Conservation (phyloP, 2,113 vertebrate species). For the Dasyornis broadbenti region DNA sequence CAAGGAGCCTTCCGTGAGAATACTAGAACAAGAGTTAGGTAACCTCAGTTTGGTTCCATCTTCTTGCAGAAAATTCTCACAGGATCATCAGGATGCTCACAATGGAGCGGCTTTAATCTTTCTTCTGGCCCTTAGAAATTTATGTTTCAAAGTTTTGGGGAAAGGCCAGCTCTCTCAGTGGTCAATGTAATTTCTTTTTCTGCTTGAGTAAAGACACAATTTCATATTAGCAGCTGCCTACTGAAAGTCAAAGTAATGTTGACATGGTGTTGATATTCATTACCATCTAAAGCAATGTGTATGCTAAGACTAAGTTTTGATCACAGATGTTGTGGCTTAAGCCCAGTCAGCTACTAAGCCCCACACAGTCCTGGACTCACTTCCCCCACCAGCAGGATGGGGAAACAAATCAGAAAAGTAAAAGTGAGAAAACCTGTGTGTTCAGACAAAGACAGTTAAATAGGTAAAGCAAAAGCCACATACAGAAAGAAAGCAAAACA, state of each 20-base stretch:
- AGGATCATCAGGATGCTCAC: rapidly evolving
- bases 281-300: background rate
- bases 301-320: background rate
- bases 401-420: background rate
- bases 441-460: background rate
- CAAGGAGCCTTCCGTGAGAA: background rate
- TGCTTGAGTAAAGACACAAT: background rate
- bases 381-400: too few relatives aligned
- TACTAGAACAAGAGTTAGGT: background rate
- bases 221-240: background rate
- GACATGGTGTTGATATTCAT: background rate
- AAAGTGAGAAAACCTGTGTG: background rate
- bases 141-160: background rate
- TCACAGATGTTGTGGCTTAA: background rate
- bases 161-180: background rate
- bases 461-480: background rate
- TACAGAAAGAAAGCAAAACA: background rate
- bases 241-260: background rate
- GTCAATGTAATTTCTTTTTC: background rate
- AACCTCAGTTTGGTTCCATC: background rate
- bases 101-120: background rate
- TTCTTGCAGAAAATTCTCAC: background rate
- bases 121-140: background rate
- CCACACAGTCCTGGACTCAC: background rate
- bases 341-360: background rate